Conservation (phyloP, 2,888 invertebrate species). For the Nebria salina region DNA sequence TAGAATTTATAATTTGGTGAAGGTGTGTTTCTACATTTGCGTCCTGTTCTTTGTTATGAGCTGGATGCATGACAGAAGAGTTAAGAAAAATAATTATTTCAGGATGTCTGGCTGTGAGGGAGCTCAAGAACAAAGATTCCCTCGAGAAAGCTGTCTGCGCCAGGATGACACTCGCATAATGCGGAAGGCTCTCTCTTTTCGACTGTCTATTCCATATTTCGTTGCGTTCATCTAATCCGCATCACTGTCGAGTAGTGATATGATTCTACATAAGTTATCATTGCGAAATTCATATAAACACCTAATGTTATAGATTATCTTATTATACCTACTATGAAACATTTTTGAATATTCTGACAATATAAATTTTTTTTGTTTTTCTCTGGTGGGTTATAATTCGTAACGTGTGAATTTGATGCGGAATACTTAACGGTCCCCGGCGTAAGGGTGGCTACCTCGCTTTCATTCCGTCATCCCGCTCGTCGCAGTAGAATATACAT, state of each 20-base stretch:
- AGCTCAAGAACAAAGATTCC: conserved; percentile 18
- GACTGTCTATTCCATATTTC: neutral
- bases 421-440: conserved; percentile 39
- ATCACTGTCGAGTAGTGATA: neutral
- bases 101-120: conserved; percentile 24
- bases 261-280: neutral
- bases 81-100: conserved; percentile 43
- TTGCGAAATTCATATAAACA: too few relatives aligned
- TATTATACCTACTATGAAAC: too few relatives aligned
- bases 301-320: too few relatives aligned
- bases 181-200: neutral
- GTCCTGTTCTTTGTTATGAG: conserved; percentile 34
- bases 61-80: conserved; percentile 38
- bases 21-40: neutral
- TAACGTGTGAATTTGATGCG: conserved; percentile 43
- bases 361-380: conserved; percentile 2
- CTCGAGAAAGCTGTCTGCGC: conserved; percentile 20
- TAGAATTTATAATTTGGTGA: neutral
- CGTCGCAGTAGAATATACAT: neutral
- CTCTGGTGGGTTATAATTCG: conserved; percentile 36
- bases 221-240: neutral
- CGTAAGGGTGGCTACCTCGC: conserved; percentile 7
- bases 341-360: too few relatives aligned
- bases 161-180: conserved; percentile 16
- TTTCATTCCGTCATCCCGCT: conserved; percentile 2